These are phyloP conservation scores for Panagrolaimus sp. DNA, from an alignment of 1,140 invertebrate genomes.

Conservation along the genomic window DNA sequence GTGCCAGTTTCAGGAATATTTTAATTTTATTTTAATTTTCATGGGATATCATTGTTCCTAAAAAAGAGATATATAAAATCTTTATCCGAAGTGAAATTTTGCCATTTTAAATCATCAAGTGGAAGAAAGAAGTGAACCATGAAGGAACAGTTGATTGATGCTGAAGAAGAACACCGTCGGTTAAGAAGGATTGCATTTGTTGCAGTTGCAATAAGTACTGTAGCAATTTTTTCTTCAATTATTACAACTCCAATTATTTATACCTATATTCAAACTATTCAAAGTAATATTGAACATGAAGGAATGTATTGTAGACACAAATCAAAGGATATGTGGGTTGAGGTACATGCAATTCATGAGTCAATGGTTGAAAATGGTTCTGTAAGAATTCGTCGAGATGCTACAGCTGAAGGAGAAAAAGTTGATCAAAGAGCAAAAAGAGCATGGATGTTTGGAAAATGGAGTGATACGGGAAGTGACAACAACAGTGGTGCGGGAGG, in stretches of 20 bases:
- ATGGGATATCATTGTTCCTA: too few relatives aligned
- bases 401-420: neutral
- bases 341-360: neutral
- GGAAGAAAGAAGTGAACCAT: too few relatives aligned
- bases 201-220: neutral
- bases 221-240: neutral
- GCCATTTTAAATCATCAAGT: too few relatives aligned
- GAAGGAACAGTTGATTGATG: neutral
- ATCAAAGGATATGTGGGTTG: neutral
- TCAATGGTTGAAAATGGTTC: neutral
- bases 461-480: neutral
- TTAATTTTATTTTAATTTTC: too few relatives aligned
- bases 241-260: neutral
- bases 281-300: neutral
- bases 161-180: neutral
- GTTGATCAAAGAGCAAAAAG: neutral
- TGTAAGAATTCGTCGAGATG: neutral
- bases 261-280: neutral
- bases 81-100: too few relatives aligned
- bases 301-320: neutral
- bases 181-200: conserved; percentile 3
- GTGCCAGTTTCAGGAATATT: too few relatives aligned
- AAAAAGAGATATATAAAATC: too few relatives aligned
- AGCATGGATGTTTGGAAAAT: conserved; percentile 9
- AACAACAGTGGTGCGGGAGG: neutral